Evolutionary conservation across 2,797 vertebrate species (phyloP).

Genomic region (Buphagus erythrorhynchus): DNA sequence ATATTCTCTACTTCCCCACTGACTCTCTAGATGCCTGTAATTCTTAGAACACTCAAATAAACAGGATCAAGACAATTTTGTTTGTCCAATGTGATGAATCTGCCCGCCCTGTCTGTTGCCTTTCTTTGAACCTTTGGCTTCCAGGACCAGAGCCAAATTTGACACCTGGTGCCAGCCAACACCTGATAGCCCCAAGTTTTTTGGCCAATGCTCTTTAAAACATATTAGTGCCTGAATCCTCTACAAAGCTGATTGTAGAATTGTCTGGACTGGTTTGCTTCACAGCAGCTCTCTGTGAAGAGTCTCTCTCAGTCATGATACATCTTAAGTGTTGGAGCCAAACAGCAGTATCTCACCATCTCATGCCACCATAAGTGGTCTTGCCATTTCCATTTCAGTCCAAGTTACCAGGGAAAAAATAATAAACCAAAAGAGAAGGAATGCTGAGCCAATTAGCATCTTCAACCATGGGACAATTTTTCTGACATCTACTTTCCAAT

Average conservation of each 20-base stretch:
- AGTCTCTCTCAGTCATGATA: not conserved
- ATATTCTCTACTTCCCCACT: not conserved
- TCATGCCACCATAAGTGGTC: not conserved
- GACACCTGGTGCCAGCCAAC: not conserved
- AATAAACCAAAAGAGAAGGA: not conserved
- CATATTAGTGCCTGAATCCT: not conserved
- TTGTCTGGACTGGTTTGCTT: not conserved
- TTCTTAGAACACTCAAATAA: not conserved
- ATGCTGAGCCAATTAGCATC: not conserved
- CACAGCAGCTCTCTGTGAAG: not conserved
- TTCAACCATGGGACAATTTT: not conserved
- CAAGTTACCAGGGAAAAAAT: not conserved
- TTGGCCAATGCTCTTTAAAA: not conserved
- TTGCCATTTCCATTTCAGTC: not conserved
- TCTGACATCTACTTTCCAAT: not conserved
- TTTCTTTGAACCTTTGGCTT: not conserved
- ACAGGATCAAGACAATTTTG: not conserved
- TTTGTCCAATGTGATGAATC: not conserved
- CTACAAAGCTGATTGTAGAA: not conserved
- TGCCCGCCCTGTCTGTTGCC: not conserved
- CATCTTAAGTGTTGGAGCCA: not conserved
- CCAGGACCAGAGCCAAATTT: not conserved
- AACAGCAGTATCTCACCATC: not conserved
- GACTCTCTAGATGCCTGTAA: not conserved
- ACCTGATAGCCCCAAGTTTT: not conserved